Conservation (phyloP, 2,113 vertebrate genomes). For the Progne subis region DNA sequence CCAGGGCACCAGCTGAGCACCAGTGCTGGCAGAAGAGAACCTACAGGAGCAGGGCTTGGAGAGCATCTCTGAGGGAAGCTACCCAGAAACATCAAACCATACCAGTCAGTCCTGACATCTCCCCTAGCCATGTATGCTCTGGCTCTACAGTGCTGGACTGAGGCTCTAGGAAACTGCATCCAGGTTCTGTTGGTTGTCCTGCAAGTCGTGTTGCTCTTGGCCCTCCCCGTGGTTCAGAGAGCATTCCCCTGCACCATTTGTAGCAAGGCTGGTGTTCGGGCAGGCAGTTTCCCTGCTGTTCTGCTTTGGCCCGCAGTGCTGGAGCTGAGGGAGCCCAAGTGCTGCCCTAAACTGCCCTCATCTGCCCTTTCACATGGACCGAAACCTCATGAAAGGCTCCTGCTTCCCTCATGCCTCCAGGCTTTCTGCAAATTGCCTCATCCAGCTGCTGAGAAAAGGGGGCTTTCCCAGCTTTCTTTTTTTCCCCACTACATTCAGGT, state of each 20-base stretch:
- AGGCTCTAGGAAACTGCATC: neutral
- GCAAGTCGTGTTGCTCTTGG: neutral
- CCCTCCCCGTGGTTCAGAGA: neutral
- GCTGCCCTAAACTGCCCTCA: neutral
- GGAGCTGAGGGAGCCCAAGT: neutral
- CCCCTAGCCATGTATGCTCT: rapidly evolving
- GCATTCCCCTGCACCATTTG: rapidly evolving
- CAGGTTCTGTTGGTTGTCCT: neutral
- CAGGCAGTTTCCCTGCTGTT: neutral
- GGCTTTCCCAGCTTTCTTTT: slow-evolving; percentile 59
- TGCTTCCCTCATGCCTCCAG: neutral
- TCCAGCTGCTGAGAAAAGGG: slow-evolving; percentile 33
- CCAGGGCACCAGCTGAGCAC: neutral
- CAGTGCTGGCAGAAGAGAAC: neutral
- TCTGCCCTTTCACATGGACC: neutral
- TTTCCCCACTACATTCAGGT: neutral
- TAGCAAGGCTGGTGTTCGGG: neutral
- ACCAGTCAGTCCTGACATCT: neutral
- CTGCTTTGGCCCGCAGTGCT: neutral
- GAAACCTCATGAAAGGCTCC: slow-evolving; percentile 4
- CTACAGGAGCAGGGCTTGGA: neutral
- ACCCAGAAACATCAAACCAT: neutral
- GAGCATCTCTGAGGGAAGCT: neutral
- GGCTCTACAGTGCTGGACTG: neutral
- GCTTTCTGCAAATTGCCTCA: slow-evolving; percentile 26